These are phyloP conservation scores for Lithosia quadra DNA, from an alignment of 2,888 invertebrate species.

Conservation along the genomic window DNA sequence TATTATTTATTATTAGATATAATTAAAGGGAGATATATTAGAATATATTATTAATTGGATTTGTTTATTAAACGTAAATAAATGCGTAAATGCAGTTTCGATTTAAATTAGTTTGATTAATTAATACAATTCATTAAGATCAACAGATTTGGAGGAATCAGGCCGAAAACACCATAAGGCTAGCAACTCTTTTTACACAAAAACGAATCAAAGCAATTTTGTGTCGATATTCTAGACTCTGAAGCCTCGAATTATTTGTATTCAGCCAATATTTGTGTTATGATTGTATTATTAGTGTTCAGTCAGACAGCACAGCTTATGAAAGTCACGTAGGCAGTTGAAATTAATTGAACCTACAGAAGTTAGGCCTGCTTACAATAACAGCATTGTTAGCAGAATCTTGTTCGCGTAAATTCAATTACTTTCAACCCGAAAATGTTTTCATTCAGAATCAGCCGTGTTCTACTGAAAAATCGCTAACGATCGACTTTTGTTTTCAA, in stretches of 20 bases:
- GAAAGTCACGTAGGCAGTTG: not conserved
- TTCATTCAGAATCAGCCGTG: not conserved
- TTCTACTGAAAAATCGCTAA: not conserved
- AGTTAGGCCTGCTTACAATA: constrained; percentile 7
- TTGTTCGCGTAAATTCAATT: constrained; percentile 3
- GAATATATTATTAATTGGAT: no score
- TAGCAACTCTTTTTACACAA: no score
- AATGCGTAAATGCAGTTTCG: no score
- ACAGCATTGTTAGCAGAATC: not conserved
- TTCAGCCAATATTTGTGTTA: not conserved
- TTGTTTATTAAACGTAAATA: no score
- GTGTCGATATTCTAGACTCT: no score
- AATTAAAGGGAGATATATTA: no score
- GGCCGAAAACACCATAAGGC: no score
- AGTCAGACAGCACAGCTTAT: not conserved
- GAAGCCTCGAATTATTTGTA: no score
- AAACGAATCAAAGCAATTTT: no score
- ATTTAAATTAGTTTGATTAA: not conserved
- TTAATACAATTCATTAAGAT: not conserved
- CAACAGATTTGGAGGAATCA: no score
- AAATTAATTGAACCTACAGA: constrained; percentile 1
- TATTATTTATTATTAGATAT: no score
- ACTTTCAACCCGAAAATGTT: constrained; percentile 12
- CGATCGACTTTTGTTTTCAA: not conserved
- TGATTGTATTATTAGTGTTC: not conserved